These are phyloP conservation scores for Lethrus apterus DNA, from an alignment of 1,140 invertebrate genomes.

Conservation along the genomic window DNA sequence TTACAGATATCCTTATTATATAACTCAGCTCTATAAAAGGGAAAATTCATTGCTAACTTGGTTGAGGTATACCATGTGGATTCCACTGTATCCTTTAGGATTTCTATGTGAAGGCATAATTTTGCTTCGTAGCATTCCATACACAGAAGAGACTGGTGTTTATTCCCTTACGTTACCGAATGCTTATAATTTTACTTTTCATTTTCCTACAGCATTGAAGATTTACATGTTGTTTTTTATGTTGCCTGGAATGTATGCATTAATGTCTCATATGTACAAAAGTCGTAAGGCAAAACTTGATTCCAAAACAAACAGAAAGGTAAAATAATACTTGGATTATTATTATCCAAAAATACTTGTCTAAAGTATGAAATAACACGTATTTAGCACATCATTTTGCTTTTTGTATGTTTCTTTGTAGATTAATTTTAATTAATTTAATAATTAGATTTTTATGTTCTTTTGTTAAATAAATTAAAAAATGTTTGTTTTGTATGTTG, in stretches of 20 bases:
- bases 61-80: slow-evolving; percentile 90
- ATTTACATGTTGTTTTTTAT: slow-evolving; percentile 70
- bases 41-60: slow-evolving; percentile 77
- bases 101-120: slow-evolving; percentile 81
- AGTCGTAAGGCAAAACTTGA: slow-evolving; percentile 54
- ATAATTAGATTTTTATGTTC: too few relatives aligned
- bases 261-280: slow-evolving; percentile 76
- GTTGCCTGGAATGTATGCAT: slow-evolving; percentile 62
- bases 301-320: slow-evolving; percentile 28
- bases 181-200: slow-evolving; percentile 76
- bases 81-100: slow-evolving; percentile 83
- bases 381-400: too few relatives aligned
- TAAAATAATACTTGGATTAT: neutral
- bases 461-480: too few relatives aligned
- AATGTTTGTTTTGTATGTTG: too few relatives aligned
- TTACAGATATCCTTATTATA: slow-evolving; percentile 85
- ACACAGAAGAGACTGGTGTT: slow-evolving; percentile 76
- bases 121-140: slow-evolving; percentile 74
- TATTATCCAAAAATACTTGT: too few relatives aligned
- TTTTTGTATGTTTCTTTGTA: too few relatives aligned
- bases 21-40: slow-evolving; percentile 68
- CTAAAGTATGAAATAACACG: too few relatives aligned
- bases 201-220: slow-evolving; percentile 72
- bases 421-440: too few relatives aligned
- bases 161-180: slow-evolving; percentile 78